These are phyloP conservation scores for Mimas tiliae DNA, from an alignment of 2,888 invertebrate genomes.

Conservation along the genomic window DNA sequence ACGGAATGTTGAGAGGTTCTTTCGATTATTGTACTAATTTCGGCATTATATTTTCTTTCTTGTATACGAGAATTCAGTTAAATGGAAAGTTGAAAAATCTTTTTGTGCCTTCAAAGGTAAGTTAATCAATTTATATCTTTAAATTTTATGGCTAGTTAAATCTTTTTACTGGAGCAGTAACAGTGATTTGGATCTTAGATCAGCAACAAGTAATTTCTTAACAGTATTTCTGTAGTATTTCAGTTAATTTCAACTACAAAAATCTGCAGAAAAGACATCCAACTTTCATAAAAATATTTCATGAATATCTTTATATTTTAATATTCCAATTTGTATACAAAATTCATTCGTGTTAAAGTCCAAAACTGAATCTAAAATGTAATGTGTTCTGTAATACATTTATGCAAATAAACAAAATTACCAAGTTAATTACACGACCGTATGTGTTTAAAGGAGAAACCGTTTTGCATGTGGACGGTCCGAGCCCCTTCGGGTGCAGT, in stretches of 20 bases:
- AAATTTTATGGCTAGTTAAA: not conserved
- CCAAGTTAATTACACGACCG: slow-evolving; percentile 48
- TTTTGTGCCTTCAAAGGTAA: slow-evolving; percentile 28
- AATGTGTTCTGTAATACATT: slow-evolving; percentile 33
- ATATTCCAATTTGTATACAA: not conserved
- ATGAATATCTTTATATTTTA: not conserved
- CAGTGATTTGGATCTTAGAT: too few relatives aligned
- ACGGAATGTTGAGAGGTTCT: slow-evolving; percentile 46
- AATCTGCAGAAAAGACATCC: not conserved
- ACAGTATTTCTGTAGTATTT: too few relatives aligned
- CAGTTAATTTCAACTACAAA: too few relatives aligned
- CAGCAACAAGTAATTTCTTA: too few relatives aligned
- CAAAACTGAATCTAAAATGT: slow-evolving; percentile 23
- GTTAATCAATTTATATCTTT: slow-evolving; percentile 24
- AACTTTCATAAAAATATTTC: not conserved
- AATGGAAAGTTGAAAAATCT: slow-evolving; percentile 10
- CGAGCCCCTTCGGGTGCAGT: slow-evolving; percentile 52
- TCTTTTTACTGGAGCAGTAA: slow-evolving; percentile 27
- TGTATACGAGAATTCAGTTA: slow-evolving; percentile 19
- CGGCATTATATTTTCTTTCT: slow-evolving; percentile 27
- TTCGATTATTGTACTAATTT: slow-evolving; percentile 49
- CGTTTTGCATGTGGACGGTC: slow-evolving; percentile 35
- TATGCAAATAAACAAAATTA: slow-evolving; percentile 45
- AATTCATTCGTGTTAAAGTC: not conserved
- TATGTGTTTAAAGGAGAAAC: slow-evolving; percentile 47